A percentile compares a stretch with the other conserved stretches of the same genome.
These are phyloP conservation scores for Phymatocera aterrima DNA, from an alignment of 2,888 invertebrate genomes.

Conservation along the genomic window DNA sequence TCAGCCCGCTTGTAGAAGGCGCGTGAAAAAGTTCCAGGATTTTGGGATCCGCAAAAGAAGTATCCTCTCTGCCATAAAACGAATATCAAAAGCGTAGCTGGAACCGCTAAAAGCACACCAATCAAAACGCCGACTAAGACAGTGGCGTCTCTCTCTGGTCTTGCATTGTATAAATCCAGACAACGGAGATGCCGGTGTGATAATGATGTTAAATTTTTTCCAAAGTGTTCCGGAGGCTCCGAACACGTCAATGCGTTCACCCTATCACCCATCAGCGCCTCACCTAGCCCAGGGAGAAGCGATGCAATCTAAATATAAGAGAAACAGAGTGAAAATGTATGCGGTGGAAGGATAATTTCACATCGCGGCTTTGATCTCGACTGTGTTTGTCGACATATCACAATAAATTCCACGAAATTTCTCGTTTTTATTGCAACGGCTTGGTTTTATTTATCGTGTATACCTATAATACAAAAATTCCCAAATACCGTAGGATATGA, in stretches of 20 bases:
- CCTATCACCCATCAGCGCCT: constrained; percentile 59
- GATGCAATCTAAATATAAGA: constrained; percentile 55
- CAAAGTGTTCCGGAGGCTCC: constrained; percentile 81
- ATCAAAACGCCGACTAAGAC: constrained; percentile 83
- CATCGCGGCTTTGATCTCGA: neutral
- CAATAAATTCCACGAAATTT: neutral
- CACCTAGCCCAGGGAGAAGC: constrained; percentile 63
- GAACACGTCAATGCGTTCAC: constrained; percentile 77
- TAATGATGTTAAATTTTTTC: constrained; percentile 78
- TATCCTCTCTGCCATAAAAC: constrained; percentile 81
- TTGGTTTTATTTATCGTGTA: neutral
- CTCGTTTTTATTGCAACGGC: neutral
- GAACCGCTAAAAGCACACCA: constrained; percentile 82
- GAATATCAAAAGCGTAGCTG: constrained; percentile 79
- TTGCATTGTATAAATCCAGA: constrained; percentile 80
- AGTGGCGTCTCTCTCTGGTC: constrained; percentile 82
- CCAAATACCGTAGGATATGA: constrained; percentile 40
- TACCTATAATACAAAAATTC: constrained; percentile 53
- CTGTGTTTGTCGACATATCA: neutral
- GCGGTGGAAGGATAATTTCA: neutral
- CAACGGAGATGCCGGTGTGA: constrained; percentile 80
- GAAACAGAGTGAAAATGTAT: neutral
- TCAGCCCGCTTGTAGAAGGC: constrained; percentile 85
- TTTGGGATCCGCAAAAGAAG: constrained; percentile 78
- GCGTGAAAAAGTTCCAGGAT: constrained; percentile 80